Percentiles rank a stretch among this genome's conserved stretches.
phyloP scores from a whole-genome alignment of 2,888 invertebrate species.

The Yponomeuta sedellus region DNA sequence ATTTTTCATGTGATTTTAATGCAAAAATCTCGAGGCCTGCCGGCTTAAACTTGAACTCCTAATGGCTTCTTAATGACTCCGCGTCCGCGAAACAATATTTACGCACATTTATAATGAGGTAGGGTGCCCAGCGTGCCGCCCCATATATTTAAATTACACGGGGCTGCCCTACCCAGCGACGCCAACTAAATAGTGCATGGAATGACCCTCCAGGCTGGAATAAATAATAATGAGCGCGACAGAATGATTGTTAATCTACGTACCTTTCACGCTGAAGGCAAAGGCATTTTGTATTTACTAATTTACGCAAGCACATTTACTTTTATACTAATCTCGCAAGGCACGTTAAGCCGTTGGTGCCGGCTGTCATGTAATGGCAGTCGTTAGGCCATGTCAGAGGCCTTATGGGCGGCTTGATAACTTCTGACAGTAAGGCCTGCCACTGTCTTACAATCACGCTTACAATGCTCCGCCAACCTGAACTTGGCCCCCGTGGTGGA shows the following conservation, averaged over 20 bases:
- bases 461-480: too few relatives aligned
- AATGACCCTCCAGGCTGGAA: not conserved
- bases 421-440: too few relatives aligned
- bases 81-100: conserved; percentile 50
- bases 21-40: conserved; percentile 24
- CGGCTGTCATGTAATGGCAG: too few relatives aligned
- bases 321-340: too few relatives aligned
- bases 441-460: too few relatives aligned
- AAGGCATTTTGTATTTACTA: not conserved
- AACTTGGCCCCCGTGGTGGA: too few relatives aligned
- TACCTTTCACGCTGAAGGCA: not conserved
- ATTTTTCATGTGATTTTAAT: conserved; percentile 6
- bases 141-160: not conserved
- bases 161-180: not conserved
- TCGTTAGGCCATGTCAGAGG: too few relatives aligned
- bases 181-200: not conserved
- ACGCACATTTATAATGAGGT: conserved; percentile 53
- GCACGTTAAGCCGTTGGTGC: too few relatives aligned
- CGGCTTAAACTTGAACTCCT: conserved; percentile 34
- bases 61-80: conserved; percentile 60
- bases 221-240: not conserved
- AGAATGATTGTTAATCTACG: not conserved
- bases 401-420: too few relatives aligned
- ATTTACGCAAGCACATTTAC: too few relatives aligned
- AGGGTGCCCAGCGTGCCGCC: conserved; percentile 9